phyloP scores from a whole-genome alignment of 2,888 invertebrate species.

The Tetheella fluctuosa region DNA sequence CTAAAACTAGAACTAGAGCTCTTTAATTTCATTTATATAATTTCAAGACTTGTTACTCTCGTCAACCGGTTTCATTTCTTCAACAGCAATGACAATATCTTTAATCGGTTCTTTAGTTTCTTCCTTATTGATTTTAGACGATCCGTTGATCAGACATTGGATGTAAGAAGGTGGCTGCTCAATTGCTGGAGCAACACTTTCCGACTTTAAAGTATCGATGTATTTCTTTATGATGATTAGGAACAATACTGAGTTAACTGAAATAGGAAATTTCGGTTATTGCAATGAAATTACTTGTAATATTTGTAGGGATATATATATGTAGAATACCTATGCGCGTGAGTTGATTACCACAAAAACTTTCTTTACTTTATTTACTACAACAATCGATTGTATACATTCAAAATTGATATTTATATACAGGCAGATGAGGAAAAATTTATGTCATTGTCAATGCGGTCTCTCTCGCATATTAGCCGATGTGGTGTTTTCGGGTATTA shows the following conservation, averaged over 20 bases:
- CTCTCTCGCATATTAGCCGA: too few species aligned
- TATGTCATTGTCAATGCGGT: too few species aligned
- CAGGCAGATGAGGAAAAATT: too few species aligned
- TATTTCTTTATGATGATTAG: constrained; percentile 55
- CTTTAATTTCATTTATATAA: not conserved
- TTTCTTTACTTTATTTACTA: too few species aligned
- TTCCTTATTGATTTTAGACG: constrained; percentile 21
- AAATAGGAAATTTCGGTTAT: constrained; percentile 22
- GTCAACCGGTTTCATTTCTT: constrained; percentile 35
- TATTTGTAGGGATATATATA: too few species aligned
- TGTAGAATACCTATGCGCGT: too few species aligned
- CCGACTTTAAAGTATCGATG: constrained; percentile 44
- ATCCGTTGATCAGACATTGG: constrained; percentile 55
- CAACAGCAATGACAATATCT: constrained; percentile 31
- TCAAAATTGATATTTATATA: too few species aligned
- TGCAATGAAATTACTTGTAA: not conserved
- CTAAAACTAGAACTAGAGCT: too few species aligned
- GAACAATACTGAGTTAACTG: constrained; percentile 54
- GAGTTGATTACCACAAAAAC: too few species aligned
- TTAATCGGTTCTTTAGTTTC: constrained; percentile 22
- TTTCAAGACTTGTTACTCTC: constrained; percentile 27
- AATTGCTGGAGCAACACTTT: constrained; percentile 37
- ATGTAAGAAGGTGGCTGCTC: constrained; percentile 67
- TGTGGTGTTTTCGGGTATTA: too few species aligned
- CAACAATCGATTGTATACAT: too few species aligned